Evolutionary conservation across 2,797 vertebrate species (phyloP).

Genomic region (Hippoglossus hippoglossus): DNA sequence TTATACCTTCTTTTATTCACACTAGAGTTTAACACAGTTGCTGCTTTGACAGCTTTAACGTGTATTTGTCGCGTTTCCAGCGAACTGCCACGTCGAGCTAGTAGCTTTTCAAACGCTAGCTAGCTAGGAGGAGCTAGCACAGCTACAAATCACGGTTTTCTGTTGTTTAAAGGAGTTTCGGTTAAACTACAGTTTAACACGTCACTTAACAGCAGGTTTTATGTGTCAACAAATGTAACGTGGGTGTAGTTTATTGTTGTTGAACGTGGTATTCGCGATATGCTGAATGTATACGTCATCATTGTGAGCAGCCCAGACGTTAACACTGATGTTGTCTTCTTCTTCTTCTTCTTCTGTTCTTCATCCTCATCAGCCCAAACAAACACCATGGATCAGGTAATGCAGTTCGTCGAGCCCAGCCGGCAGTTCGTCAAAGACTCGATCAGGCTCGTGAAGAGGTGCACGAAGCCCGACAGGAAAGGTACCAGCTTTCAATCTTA

Average conservation of each 20-base stretch:
- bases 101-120: constrained; percentile 5
- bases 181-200: too few species aligned
- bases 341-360: too few species aligned
- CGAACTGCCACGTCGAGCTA: constrained; percentile 4
- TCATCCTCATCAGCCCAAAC: constrained; percentile 25
- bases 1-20: not conserved
- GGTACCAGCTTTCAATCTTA: constrained; percentile 77
- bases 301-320: not conserved
- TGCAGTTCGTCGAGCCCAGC: constrained; percentile 98
- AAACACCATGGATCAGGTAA: constrained; percentile 94
- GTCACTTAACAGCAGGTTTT: rapidly evolving
- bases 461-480: constrained; percentile 98
- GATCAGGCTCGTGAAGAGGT: constrained; percentile 96
- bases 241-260: too few species aligned
- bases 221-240: too few species aligned
- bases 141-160: not conserved
- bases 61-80: not conserved
- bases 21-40: rapidly evolving
- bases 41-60: rapidly evolving
- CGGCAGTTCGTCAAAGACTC: constrained; percentile 99
- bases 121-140: not conserved
- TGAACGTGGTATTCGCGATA: too few species aligned
- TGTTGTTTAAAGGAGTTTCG: too few species aligned
- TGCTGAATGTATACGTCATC: constrained; percentile 53
- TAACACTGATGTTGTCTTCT: not conserved